Conservation (phyloP, 2,113 vertebrate species). For the Austrofundulus limnaeus region DNA sequence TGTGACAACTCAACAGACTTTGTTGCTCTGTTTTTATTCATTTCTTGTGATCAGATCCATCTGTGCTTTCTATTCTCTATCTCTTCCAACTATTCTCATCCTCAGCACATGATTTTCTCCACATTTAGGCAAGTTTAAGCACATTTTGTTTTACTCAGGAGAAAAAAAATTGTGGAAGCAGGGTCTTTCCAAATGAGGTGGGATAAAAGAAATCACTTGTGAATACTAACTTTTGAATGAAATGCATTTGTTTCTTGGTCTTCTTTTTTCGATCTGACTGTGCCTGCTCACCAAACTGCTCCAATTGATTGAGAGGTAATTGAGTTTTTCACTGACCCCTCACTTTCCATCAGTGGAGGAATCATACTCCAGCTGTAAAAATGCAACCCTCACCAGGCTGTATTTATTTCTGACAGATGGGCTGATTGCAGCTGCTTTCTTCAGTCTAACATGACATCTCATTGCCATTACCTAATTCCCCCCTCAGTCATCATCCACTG, state of each 20-base stretch:
- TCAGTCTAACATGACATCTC: conserved; percentile 52
- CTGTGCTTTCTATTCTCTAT: conserved; percentile 38
- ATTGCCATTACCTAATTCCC: conserved; percentile 55
- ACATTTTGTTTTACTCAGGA: background rate
- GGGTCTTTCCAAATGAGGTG: conserved; percentile 4
- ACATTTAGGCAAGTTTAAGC: too few relatives aligned
- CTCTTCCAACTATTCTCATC: conserved; percentile 38
- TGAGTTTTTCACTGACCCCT: conserved; percentile 55
- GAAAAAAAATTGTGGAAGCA: background rate
- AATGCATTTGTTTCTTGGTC: conserved; percentile 23
- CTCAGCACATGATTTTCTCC: too few relatives aligned
- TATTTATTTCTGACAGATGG: conserved; percentile 58
- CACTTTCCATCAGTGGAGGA: conserved; percentile 55
- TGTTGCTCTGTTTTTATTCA: too few relatives aligned
- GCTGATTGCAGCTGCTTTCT: conserved; percentile 59
- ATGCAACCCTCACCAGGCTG: conserved; percentile 36
- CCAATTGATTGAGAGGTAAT: conserved; percentile 54
- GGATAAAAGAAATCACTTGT: conserved; percentile 4
- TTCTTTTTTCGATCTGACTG: background rate
- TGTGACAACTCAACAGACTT: conserved; percentile 36
- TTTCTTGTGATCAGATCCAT: too few relatives aligned
- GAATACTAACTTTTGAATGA: conserved; percentile 23
- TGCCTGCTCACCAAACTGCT: conserved; percentile 21
- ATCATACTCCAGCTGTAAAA: conserved; percentile 43
- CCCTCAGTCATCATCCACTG: conserved; percentile 49